Conservation (phyloP, 2,797 vertebrate genomes). For the Pseudochirops corinnae region DNA sequence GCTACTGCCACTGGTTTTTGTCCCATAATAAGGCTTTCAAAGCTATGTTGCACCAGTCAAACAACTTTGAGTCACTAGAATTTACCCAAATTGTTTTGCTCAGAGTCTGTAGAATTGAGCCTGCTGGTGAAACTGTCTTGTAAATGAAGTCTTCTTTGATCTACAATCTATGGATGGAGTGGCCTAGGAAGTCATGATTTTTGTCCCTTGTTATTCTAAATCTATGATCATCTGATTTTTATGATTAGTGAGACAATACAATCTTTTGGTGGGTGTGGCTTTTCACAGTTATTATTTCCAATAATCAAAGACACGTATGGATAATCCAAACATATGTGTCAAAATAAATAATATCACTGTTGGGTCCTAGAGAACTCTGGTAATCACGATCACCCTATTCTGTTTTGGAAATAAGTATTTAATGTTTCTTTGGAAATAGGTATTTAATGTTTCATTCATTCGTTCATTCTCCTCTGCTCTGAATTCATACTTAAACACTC, state of each 20-base stretch:
- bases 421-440: not conserved
- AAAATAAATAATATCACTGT: not conserved
- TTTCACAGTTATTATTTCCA: too few species aligned
- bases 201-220: not conserved
- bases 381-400: not conserved
- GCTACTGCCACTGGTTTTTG: conserved; percentile 30
- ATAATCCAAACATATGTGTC: not conserved
- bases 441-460: not conserved
- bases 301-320: too few species aligned
- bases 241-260: not conserved
- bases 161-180: not conserved
- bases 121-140: not conserved
- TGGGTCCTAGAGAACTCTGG: not conserved
- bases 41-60: conserved; percentile 4
- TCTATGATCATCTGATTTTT: not conserved
- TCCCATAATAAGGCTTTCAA: conserved; percentile 12
- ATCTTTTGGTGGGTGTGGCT: not conserved
- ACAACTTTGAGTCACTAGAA: not conserved
- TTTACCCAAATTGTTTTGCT: not conserved
- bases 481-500: not conserved
- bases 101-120: not conserved
- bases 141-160: not conserved
- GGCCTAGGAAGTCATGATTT: not conserved
- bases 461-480: not conserved
- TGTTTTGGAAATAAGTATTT: not conserved